Base-by-base conservation (phyloP, 1,140 invertebrate genomes). In the Scaptomyza montana region DNA sequence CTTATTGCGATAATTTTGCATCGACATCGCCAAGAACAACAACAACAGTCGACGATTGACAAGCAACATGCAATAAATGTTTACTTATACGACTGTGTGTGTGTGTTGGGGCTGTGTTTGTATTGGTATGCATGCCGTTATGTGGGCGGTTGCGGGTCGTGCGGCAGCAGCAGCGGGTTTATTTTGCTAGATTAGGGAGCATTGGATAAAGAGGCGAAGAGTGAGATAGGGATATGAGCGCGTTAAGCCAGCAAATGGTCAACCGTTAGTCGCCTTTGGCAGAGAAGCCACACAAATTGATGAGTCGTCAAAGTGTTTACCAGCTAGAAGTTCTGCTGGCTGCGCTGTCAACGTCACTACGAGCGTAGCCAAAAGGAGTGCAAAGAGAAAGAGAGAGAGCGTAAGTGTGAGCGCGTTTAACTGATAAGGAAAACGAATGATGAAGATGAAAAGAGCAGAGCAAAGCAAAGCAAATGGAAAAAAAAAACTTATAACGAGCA, bases 381-480 rank as follows among this genome's bases (percentile, higher is more conserved):
- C 8, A 13, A 46, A 13, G 45, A 33, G 28, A 39, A 19, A 16
- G 30, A 63, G 8, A n/a, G 21, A 33, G 2, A n/a, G 50, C 30
- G 19, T 33, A 36, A 33, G 28, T 19, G 25, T 12, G 30, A 60
- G 10, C 28, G 30, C 51, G 60, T 77, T 70, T 36, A 76, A 72
- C 66, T 78, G 80, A 82, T 82, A 82, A 72, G 75, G 71, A 80
- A 78, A 51, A 75, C 63, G 59, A 75, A 82, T 36, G 33, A 82
- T 65, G 62, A 74, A 39, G 53, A 33, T n/a, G 39, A 43, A 2
- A 3, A 43, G 39, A 43, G 12, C 12, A 43, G 12, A 43, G 39
- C 4, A 43, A 5, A 5, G 39, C 12, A 41, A 41, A 43, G 57
- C 5, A 33, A 33, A 33, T 7, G 30, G 30, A 7, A 61, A 57